Percentiles rank a stretch among this genome's conserved stretches.
These are phyloP conservation scores for Prorops nasuta DNA, from an alignment of 1,140 invertebrate genomes.

Conservation along the genomic window DNA sequence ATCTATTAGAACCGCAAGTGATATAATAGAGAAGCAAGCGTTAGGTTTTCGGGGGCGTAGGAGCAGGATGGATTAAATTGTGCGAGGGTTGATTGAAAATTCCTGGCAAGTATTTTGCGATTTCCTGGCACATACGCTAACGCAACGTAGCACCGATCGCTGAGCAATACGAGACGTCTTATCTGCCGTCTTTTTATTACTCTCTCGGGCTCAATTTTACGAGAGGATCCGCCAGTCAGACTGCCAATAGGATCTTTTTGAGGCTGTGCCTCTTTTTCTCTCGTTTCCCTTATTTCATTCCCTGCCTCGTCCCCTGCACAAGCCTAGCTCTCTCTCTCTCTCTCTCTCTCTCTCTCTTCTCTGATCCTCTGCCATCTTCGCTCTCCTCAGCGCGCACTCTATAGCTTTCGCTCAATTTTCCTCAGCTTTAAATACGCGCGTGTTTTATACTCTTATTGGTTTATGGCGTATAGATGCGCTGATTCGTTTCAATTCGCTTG, in stretches of 20 bases:
- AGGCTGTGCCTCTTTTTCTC: too few species aligned
- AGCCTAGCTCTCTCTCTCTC: conserved; percentile 4
- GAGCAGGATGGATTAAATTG: too few species aligned
- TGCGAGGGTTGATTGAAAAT: too few species aligned
- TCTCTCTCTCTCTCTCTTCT: conserved; percentile 6
- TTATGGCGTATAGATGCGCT: too few species aligned
- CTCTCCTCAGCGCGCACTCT: background rate
- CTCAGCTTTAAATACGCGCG: too few species aligned
- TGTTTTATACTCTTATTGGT: too few species aligned
- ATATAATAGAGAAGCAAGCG: too few species aligned
- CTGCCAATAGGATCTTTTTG: conserved; percentile 20
- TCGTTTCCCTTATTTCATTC: conserved; percentile 5
- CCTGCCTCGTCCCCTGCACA: conserved; percentile 9
- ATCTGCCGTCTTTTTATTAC: conserved; percentile 37
- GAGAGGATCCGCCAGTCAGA: conserved; percentile 21
- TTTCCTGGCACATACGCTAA: conserved; percentile 16
- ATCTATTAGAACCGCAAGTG: too few species aligned
- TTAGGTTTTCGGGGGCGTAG: too few species aligned
- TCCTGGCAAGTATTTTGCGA: conserved; percentile 3
- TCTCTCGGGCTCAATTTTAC: conserved; percentile 34
- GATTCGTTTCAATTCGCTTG: too few species aligned
- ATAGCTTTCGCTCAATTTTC: too few species aligned
- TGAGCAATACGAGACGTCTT: conserved; percentile 30
- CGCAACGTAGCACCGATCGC: conserved; percentile 27
- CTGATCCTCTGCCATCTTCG: background rate